Conservation (phyloP, 2,113 vertebrate genomes). For the Plectropomus leopardus region DNA sequence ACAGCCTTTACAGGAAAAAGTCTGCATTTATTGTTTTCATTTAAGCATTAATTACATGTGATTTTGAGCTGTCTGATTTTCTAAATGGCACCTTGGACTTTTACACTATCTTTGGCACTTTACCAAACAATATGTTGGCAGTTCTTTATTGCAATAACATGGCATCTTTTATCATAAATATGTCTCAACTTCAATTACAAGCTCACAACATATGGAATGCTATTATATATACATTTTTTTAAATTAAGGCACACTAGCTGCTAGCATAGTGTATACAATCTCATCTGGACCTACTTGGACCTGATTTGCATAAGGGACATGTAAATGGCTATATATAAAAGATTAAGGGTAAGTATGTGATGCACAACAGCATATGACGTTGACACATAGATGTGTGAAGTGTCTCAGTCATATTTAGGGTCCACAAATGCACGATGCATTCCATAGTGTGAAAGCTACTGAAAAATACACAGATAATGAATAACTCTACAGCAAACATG, state of each 20-base stretch:
- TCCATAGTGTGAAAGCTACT: background rate
- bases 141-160: background rate
- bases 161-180: background rate
- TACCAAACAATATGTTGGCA: background rate
- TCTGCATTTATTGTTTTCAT: background rate
- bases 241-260: background rate
- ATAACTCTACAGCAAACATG: background rate
- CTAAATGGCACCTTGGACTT: background rate
- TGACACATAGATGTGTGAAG: background rate
- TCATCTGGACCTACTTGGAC: background rate
- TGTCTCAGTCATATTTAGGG: background rate
- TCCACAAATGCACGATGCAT: background rate
- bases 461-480: background rate
- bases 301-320: background rate
- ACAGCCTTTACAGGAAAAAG: background rate
- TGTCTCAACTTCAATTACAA: background rate
- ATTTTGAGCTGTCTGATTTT: background rate
- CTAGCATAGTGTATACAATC: background rate
- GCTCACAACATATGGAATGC: background rate
- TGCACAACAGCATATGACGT: background rate
- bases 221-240: background rate
- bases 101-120: background rate
- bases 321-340: background rate
- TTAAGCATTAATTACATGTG: background rate
- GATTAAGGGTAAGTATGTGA: background rate